These are phyloP conservation scores for Acrocephalus arundinaceus DNA, from an alignment of 2,113 vertebrate genomes.

Conservation along the genomic window DNA sequence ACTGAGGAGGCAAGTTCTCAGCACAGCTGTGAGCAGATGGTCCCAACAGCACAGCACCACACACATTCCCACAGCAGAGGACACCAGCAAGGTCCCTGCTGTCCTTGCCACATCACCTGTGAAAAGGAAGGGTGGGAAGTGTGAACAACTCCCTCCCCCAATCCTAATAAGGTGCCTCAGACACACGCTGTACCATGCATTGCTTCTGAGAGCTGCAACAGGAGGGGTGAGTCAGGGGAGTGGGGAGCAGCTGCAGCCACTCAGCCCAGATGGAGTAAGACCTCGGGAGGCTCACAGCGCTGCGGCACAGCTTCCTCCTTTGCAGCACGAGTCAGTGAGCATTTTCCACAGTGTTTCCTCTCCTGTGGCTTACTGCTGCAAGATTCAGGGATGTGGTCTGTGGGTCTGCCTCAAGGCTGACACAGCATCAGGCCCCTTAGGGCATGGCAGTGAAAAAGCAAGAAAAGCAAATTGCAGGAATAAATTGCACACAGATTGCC, in stretches of 20 bases:
- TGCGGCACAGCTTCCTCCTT: not conserved
- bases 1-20: not conserved
- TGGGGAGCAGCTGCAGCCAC: constrained; percentile 4
- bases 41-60: not conserved
- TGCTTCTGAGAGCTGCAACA: not conserved
- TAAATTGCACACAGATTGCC: not conserved
- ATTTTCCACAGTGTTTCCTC: not conserved
- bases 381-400: not conserved
- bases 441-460: not conserved
- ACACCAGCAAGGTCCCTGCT: not conserved
- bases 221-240: not conserved
- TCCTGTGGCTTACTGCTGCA: not conserved
- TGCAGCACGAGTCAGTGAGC: not conserved
- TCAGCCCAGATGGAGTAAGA: not conserved
- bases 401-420: not conserved
- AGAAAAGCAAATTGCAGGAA: not conserved
- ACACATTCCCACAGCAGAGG: not conserved
- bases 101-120: not conserved
- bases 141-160: fast-evolving
- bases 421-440: not conserved
- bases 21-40: not conserved
- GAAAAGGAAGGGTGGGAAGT: not conserved
- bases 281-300: not conserved
- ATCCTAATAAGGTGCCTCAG: not conserved
- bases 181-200: not conserved